Conservation (phyloP, 2,888 invertebrate genomes). For the Pasiphila rectangulata region DNA sequence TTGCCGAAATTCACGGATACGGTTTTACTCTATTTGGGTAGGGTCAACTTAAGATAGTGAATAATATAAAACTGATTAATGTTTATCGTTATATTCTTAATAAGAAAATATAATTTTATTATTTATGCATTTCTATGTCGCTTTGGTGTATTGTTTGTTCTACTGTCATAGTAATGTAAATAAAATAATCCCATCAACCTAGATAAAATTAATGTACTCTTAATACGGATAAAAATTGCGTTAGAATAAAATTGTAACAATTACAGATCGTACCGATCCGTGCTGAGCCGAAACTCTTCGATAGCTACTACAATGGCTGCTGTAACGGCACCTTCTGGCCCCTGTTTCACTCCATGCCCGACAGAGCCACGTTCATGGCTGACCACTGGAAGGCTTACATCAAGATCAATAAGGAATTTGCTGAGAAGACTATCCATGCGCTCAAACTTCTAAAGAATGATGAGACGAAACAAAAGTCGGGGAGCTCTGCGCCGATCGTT, state of each 20-base stretch:
- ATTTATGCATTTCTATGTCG: too few species aligned
- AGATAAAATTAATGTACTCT: too few species aligned
- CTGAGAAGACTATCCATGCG: constrained; percentile 88
- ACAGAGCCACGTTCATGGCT: constrained; percentile 89
- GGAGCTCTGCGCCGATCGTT: constrained; percentile 84
- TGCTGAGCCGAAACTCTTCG: constrained; percentile 87
- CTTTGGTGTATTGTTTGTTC: too few species aligned
- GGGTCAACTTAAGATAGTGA: too few species aligned
- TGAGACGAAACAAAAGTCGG: constrained; percentile 57
- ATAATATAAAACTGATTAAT: too few species aligned
- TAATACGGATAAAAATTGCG: too few species aligned
- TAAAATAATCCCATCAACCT: too few species aligned
- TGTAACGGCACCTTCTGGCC: constrained; percentile 97
- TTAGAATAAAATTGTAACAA: constrained; percentile 4
- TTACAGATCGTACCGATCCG: constrained; percentile 89
- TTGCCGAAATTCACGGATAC: too few species aligned
- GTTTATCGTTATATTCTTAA: too few species aligned
- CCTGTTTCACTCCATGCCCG: constrained; percentile 95
- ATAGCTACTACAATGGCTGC: constrained; percentile 95
- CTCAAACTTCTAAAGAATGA: constrained; percentile 77
- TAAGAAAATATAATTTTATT: too few species aligned
- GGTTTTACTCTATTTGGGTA: too few species aligned
- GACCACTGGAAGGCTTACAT: constrained; percentile 92
- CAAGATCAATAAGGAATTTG: constrained; percentile 90
- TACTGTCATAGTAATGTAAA: too few species aligned